phyloP scores from a whole-genome alignment of 2,797 vertebrate species.

The Phyllotis vaccarum region DNA sequence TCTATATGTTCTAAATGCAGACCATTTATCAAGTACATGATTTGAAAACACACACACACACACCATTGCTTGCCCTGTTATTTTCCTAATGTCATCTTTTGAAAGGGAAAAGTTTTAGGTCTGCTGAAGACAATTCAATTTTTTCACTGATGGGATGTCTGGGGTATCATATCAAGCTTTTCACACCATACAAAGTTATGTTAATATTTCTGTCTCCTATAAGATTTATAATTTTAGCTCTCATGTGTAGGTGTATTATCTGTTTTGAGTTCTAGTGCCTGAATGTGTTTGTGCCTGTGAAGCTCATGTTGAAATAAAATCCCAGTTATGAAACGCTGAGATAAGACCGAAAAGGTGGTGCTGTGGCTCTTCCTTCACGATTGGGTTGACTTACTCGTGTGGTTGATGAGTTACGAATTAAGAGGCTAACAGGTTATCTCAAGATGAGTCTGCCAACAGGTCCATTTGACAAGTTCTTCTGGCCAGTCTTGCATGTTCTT shows the following conservation, averaged over 20 bases:
- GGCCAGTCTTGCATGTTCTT: neutral
- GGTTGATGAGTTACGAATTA: neutral
- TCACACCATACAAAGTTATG: constrained; percentile 7
- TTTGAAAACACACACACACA: neutral
- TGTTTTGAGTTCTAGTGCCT: neutral
- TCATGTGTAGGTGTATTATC: neutral
- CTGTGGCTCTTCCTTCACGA: neutral
- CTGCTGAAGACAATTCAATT: neutral
- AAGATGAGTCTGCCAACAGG: neutral
- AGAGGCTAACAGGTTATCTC: neutral
- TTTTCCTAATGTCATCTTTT: neutral
- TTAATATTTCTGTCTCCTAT: neutral
- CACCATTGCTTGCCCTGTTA: neutral
- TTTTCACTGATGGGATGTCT: constrained; percentile 5
- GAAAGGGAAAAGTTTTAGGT: neutral
- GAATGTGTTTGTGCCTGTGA: neutral
- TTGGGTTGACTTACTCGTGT: neutral
- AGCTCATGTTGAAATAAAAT: neutral
- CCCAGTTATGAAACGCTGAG: neutral
- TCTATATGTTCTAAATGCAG: neutral
- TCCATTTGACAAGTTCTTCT: neutral
- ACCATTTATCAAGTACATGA: neutral
- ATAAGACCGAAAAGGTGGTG: neutral
- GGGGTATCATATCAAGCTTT: neutral
- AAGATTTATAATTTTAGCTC: constrained; percentile 19